These are phyloP conservation scores for Peromyscus attwateri DNA, from an alignment of 2,797 vertebrate species.

Conservation along the genomic window DNA sequence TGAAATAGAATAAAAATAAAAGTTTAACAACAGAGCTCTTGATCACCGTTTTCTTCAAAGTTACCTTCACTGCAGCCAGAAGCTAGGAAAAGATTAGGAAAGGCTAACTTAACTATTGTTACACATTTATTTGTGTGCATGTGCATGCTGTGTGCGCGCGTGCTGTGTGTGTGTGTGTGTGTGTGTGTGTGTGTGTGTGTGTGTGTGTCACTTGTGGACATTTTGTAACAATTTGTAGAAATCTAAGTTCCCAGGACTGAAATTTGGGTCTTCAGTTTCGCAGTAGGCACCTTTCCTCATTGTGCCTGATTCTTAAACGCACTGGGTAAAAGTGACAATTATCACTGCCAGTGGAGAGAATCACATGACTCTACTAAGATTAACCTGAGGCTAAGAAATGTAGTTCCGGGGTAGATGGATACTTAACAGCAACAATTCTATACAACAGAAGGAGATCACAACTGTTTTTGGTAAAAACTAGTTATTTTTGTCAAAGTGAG, in stretches of 20 bases:
- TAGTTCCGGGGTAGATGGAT: not conserved
- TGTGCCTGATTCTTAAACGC: constrained; percentile 21
- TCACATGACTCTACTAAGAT: constrained; percentile 17
- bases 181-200: not conserved
- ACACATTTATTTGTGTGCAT: too few relatives aligned
- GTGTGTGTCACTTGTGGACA: not conserved
- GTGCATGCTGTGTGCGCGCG: too few relatives aligned
- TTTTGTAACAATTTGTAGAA: not conserved
- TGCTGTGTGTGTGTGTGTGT: not conserved
- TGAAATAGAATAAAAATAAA: not conserved
- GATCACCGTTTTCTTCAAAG: not conserved
- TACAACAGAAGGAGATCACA: constrained; percentile 37
- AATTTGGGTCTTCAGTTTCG: not conserved
- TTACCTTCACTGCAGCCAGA: constrained; percentile 20
- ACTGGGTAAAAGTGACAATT: constrained; percentile 27
- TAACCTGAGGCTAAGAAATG: constrained; percentile 36
- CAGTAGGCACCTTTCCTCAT: not conserved
- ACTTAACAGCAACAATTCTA: constrained; percentile 45
- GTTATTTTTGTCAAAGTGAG: constrained; percentile 26
- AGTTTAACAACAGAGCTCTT: not conserved
- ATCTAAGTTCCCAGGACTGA: not conserved
- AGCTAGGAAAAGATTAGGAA: not conserved
- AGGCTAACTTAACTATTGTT: not conserved
- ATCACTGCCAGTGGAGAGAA: constrained; percentile 17
- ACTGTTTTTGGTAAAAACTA: constrained; percentile 41